Conservation (phyloP, 2,797 vertebrate genomes). For the Perdix hodgsoniae region DNA sequence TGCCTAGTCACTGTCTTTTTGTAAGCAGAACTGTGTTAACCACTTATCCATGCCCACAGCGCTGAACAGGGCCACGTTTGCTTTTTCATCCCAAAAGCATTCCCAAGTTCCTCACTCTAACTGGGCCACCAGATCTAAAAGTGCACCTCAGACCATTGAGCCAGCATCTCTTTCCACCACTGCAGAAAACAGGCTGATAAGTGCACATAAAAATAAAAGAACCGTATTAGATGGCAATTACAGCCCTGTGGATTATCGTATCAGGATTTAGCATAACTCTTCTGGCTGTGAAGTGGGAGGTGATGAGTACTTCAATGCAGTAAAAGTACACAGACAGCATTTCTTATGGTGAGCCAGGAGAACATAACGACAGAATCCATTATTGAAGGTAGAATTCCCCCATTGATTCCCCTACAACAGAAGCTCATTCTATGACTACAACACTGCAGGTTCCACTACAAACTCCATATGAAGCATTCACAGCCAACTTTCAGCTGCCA, state of each 20-base stretch:
- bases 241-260: neutral
- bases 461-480: neutral
- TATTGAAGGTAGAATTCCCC: neutral
- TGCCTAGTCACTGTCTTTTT: neutral
- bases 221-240: too few species aligned
- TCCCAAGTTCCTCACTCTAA: neutral
- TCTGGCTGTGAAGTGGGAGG: neutral
- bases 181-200: neutral
- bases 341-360: neutral
- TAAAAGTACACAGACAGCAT: neutral
- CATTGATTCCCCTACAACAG: neutral
- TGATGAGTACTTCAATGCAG: neutral
- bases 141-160: neutral
- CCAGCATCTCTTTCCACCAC: neutral
- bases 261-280: neutral
- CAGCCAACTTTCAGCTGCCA: fast-evolving
- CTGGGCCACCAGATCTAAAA: neutral
- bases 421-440: fast-evolving
- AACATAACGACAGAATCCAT: fast-evolving
- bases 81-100: neutral
- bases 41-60: neutral
- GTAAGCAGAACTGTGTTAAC: slow-evolving; percentile 32
- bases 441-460: fast-evolving
- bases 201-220: neutral
- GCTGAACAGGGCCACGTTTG: neutral